phyloP scores from a whole-genome alignment of 2,113 vertebrate species.

The Agapornis roseicollis region DNA sequence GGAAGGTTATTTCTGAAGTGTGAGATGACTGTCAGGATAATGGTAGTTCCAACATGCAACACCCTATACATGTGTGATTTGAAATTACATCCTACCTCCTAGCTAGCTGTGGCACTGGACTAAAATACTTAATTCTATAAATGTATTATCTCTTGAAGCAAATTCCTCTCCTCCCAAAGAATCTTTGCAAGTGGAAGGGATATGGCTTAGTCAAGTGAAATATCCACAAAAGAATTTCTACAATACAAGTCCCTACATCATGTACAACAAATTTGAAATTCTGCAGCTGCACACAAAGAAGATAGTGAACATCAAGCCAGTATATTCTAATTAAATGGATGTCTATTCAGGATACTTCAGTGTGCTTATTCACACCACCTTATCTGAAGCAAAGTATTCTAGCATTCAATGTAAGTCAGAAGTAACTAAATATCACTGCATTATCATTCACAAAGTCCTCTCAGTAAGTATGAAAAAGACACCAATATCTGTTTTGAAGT shows the following conservation, averaged over 20 bases:
- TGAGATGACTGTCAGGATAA: not conserved
- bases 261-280: not conserved
- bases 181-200: not conserved
- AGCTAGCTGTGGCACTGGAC: not conserved
- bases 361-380: not conserved
- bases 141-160: not conserved
- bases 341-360: not conserved
- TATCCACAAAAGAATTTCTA: not conserved
- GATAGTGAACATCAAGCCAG: not conserved
- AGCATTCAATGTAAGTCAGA: not conserved
- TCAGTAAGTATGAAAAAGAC: not conserved
- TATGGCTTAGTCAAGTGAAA: not conserved
- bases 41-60: not conserved
- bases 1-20: not conserved
- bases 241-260: fast-evolving
- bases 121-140: not conserved
- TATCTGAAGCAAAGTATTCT: not conserved
- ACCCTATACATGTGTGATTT: not conserved
- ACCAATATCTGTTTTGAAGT: not conserved
- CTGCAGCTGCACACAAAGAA: not conserved
- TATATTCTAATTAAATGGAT: not conserved
- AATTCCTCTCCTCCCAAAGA: not conserved
- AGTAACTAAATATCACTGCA: not conserved
- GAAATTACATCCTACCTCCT: not conserved
- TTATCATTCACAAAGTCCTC: not conserved